Percentiles rank a stretch among this genome's conserved stretches.
These are phyloP conservation scores for Dipodomys stephensi DNA, from an alignment of 2,113 vertebrate species.

Conservation along the genomic window DNA sequence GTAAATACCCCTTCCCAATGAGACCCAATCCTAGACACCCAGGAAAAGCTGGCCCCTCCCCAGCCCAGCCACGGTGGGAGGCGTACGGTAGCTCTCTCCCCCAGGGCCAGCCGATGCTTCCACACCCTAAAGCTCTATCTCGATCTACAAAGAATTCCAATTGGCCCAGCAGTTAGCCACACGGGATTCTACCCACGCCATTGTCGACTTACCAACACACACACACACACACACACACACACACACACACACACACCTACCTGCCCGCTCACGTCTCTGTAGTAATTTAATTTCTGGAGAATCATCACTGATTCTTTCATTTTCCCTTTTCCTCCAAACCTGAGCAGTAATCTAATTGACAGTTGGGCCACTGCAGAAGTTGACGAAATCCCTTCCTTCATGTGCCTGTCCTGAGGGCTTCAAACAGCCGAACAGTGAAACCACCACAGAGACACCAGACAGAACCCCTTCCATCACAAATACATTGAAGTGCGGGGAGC, in stretches of 20 bases:
- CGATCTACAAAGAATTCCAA: neutral
- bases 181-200: accelerated
- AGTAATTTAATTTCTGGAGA: neutral
- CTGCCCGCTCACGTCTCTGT: neutral
- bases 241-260: accelerated
- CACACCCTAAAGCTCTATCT: neutral
- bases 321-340: neutral
- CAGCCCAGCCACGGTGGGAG: too few species aligned
- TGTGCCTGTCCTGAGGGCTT: too few species aligned
- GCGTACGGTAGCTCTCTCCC: accelerated
- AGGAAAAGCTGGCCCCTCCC: too few species aligned
- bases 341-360: neutral
- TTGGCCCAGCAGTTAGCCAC: accelerated
- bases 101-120: accelerated
- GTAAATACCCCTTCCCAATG: too few species aligned
- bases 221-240: too few species aligned
- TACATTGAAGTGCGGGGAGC: accelerated
- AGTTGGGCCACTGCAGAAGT: neutral
- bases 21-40: too few species aligned
- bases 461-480: neutral
- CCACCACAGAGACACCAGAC: neutral
- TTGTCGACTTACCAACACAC: neutral
- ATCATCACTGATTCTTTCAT: neutral
- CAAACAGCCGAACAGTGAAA: neutral
- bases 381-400: too few species aligned